Conservation (phyloP, 2,888 invertebrate genomes). For the Caenorhabditis sp. region DNA sequence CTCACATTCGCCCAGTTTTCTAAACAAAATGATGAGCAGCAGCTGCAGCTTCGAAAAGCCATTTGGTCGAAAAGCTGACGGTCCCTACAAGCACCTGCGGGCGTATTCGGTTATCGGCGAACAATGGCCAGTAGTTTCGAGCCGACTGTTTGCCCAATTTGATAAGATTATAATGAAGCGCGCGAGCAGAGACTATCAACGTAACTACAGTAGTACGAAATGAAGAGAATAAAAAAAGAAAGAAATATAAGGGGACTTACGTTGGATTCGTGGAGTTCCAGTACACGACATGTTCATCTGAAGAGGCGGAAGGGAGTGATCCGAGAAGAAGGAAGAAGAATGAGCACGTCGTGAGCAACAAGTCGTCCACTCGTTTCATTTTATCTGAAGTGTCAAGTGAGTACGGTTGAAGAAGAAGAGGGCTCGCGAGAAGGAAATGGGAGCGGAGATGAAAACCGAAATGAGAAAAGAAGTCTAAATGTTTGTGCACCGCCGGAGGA, state of each 20-base stretch:
- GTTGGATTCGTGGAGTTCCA: slow-evolving; percentile 32
- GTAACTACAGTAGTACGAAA: neutral
- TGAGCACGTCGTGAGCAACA: neutral
- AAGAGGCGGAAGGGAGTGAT: neutral
- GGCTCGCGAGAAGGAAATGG: slow-evolving; percentile 1
- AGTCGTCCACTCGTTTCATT: slow-evolving; percentile 30
- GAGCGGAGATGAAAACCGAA: slow-evolving; percentile 25
- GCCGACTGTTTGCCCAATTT: slow-evolving; percentile 42
- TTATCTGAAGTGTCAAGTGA: slow-evolving; percentile 5
- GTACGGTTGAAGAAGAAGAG: neutral
- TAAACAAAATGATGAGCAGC: slow-evolving; percentile 49
- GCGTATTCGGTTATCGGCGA: slow-evolving; percentile 30
- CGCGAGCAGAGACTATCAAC: slow-evolving; percentile 2
- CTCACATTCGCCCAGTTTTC: slow-evolving; percentile 49
- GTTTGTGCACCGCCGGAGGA: slow-evolving; percentile 37
- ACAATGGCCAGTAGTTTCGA: slow-evolving; percentile 37
- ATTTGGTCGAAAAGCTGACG: neutral
- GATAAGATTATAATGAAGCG: slow-evolving; percentile 43
- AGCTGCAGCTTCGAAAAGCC: slow-evolving; percentile 7
- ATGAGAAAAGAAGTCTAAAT: slow-evolving; percentile 44
- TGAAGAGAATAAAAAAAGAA: neutral
- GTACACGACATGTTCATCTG: slow-evolving; percentile 31
- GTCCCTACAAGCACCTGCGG: slow-evolving; percentile 37
- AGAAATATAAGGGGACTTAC: slow-evolving; percentile 21
- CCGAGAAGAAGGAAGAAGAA: slow-evolving; percentile 10